Percentiles rank a stretch among this genome's conserved stretches.
These are phyloP conservation scores for Delphinapterus leucas DNA, from an alignment of 2,113 vertebrate genomes.

Conservation along the genomic window DNA sequence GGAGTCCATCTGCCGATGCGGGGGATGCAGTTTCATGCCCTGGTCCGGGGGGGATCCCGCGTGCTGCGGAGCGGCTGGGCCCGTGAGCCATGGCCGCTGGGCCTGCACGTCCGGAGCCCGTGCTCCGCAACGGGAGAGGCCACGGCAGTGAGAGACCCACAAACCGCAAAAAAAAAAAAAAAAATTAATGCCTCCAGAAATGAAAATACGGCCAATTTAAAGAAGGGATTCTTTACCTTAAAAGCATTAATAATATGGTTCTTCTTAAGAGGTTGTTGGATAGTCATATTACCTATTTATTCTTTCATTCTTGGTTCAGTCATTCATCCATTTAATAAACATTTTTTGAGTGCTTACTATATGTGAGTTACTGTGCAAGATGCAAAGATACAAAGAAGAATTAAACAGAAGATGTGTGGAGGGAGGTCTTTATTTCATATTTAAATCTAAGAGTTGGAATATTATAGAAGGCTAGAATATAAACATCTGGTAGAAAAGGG, in stretches of 20 bases:
- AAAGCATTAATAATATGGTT: not conserved
- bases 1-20: too few relatives aligned
- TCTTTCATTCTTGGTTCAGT: conserved; percentile 14
- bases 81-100: too few relatives aligned
- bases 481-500: not conserved
- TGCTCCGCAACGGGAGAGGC: too few relatives aligned
- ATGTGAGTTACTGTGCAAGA: not conserved
- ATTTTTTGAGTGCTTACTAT: conserved; percentile 6
- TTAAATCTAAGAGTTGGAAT: conserved; percentile 28
- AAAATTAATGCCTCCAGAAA: conserved; percentile 22
- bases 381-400: not conserved
- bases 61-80: too few relatives aligned
- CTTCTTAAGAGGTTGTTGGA: not conserved
- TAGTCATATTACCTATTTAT: not conserved
- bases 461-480: not conserved
- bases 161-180: too few relatives aligned
- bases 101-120: too few relatives aligned
- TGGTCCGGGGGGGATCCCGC: too few relatives aligned
- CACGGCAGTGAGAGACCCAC: too few relatives aligned
- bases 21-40: too few relatives aligned
- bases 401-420: not conserved
- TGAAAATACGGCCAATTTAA: conserved; percentile 4
- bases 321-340: conserved; percentile 13
- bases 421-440: conserved; percentile 5
- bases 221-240: conserved; percentile 27